A percentile compares a stretch with the other conserved stretches of the same genome.
phyloP scores from a whole-genome alignment of 2,113 vertebrate genomes.

The Marmota flaviventris region DNA sequence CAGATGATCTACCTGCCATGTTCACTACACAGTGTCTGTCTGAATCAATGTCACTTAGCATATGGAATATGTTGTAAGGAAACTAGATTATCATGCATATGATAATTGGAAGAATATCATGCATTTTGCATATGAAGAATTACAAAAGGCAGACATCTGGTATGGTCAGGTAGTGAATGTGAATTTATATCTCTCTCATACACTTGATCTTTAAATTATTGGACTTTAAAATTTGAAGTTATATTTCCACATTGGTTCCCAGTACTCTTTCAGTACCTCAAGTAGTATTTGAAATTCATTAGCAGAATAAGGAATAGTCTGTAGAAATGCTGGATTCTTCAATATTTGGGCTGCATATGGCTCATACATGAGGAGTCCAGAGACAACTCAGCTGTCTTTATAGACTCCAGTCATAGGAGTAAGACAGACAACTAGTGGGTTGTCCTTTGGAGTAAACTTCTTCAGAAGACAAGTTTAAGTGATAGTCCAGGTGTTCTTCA shows the following conservation, averaged over 20 bases:
- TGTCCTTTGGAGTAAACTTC: conserved; percentile 94
- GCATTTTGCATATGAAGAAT: conserved; percentile 93
- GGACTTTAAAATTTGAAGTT: conserved; percentile 94
- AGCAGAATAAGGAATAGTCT: conserved; percentile 91
- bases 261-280: conserved; percentile 91
- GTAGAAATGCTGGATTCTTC: conserved; percentile 90
- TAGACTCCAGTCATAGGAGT: conserved; percentile 89
- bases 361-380: conserved; percentile 92
- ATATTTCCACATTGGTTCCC: conserved; percentile 93
- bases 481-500: conserved; percentile 93
- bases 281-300: conserved; percentile 92
- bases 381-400: conserved; percentile 89
- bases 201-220: conserved; percentile 89
- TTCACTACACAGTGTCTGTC: conserved; percentile 88
- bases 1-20: conserved; percentile 91
- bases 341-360: conserved; percentile 91
- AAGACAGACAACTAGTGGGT: conserved; percentile 90
- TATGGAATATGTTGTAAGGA: conserved; percentile 93
- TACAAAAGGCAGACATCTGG: conserved; percentile 93
- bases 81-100: conserved; percentile 95
- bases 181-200: conserved; percentile 84
- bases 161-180: conserved; percentile 91
- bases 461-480: conserved; percentile 96
- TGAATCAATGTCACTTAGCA: conserved; percentile 93
- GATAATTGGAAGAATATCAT: conserved; percentile 92